Percentiles rank a stretch among this genome's conserved stretches.
Conservation (phyloP, 2,888 invertebrate species). For the Drosophila niveifrons region DNA sequence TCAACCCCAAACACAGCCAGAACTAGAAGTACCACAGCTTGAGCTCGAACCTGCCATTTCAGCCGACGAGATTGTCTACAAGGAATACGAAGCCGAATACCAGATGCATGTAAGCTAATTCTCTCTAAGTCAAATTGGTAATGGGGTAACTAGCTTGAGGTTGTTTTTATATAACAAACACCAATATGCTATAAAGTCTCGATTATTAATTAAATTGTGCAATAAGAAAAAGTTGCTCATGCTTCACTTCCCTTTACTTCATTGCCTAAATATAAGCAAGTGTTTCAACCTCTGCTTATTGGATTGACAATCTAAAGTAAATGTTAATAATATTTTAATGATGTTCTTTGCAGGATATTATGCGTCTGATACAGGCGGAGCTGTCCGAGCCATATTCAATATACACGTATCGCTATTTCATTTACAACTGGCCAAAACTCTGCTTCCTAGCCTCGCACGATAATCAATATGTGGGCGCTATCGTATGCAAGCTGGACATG, state of each 20-base stretch:
- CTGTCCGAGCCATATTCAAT: conserved; percentile 99
- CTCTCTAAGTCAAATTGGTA: background rate
- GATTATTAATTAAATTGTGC: no score
- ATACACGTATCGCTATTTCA: conserved; percentile 99
- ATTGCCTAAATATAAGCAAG: no score
- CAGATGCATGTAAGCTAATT: conserved; percentile 92
- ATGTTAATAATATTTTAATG: no score
- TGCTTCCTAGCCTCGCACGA: conserved; percentile 98
- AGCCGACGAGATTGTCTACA: conserved; percentile 86
- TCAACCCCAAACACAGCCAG: conserved; percentile 13
- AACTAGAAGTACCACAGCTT: conserved; percentile 36
- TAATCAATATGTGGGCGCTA: conserved; percentile 97
- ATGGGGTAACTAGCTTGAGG: no score
- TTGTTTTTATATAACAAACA: no score
- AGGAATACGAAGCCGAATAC: conserved; percentile 96
- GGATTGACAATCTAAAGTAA: no score
- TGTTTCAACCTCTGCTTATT: no score
- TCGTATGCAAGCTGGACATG: conserved; percentile 99
- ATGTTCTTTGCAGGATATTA: conserved; percentile 89
- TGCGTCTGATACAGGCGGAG: conserved; percentile 99
- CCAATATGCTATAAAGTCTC: no score
- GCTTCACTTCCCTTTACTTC: no score
- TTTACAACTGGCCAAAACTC: conserved; percentile 99
- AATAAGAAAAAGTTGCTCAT: no score
- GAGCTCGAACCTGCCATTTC: conserved; percentile 68